Base-by-base conservation (phyloP, 2,797 vertebrate genomes). In the Pipistrellus kuhlii region DNA sequence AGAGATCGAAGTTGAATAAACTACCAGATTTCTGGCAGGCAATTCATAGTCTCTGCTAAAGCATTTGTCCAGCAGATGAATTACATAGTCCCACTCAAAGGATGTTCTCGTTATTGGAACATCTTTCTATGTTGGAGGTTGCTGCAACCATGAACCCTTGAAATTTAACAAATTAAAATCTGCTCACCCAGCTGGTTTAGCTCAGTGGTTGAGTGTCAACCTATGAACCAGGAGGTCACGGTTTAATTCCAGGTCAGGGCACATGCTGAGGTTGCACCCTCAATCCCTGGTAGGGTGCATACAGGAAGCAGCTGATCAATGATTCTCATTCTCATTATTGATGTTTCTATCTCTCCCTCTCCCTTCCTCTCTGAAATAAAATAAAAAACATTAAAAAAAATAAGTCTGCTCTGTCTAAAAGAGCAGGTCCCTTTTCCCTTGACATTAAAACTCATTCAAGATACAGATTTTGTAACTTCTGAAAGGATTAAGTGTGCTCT, bases 41-140 rank as follows among this genome's bases (percentile, higher is more conserved):
- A 44, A 6, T 71, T 84, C 21, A 12, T 44, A 53, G 38, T 69
- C 30, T 77, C 76, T 90, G 80, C 72, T 73, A 57, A 94, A 94
- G 77, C 87, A 95, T 96, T 90, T 95, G 94, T 82, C 44, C 30
- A 68, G 11, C 92, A 95, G 68, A 91, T 95, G 73, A 13, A 30
- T 66, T 78, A 7, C 20, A 4, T 11, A 14, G 27, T 15, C 44
- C 7, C 46, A 23, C 12, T 69, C 35, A 59, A 32, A 83, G 27
- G 35, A 69, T 2, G 4, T 89, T 86, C 71, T 86, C 9, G n/a
- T 93, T 87, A 35, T 9, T 71, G 38, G 21, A 82, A 32, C 32
- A 64, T 55, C 44, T 76, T 94, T 82, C 87, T 69, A 4, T 78
- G 87, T 32, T 68, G n/a, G 73, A 93, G 23, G n/a, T 71, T 75